Evolutionary conservation across 2,888 invertebrate genomes (phyloP), one percentile per base, ranked within the genome.

Genomic region (Diachrysia chrysitis): DNA sequence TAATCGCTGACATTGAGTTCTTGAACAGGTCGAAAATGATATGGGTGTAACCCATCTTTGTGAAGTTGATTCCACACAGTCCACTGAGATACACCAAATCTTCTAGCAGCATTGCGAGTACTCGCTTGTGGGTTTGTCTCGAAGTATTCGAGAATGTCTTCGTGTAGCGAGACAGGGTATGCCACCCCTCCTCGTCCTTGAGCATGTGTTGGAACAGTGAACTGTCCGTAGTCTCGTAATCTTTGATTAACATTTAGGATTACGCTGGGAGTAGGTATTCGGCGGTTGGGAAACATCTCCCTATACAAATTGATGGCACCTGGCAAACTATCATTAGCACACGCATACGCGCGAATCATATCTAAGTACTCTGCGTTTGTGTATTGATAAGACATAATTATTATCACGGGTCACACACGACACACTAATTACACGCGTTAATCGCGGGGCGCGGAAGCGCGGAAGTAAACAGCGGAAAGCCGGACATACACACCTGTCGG

Each of bases 81-180:
- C 54, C 23, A 25, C 1, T 54, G 54, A 3, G 54, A 25, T 25
- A 54, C 54, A 54, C 25, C 54, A 54, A 54, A 54, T 16, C 23
- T 23, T 16, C 54, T 14, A 16, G 54, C 54, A 23, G 54, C 25
- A 23, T 25, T 23, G 0, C 54, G 23, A n/a, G 54, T 16, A 54
- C 54, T 54, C 16, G 12, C 54, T 25, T 54, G 23, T 54, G 23
- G 25, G 54, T 54, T 54, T 1, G 25, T 6, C 16, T 23, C 54
- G n/a, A 54, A 54, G 54, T 25, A 54, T 14, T 54, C n/a, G 25
- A 54, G 54, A 16, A 54, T 54, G 54, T 14, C 25, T 25, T 54
- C 25, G 12, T 54, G 54, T 16, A 54, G 25, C 16, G 12, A 12
- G 4, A 54, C 54, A 10, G 25, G 54, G 16, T 25, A 25, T 14